A percentile compares a stretch with the other conserved stretches of the same genome.
Evolutionary conservation across 2,888 invertebrate genomes (phyloP).

Genomic region (Myopa testacea): DNA sequence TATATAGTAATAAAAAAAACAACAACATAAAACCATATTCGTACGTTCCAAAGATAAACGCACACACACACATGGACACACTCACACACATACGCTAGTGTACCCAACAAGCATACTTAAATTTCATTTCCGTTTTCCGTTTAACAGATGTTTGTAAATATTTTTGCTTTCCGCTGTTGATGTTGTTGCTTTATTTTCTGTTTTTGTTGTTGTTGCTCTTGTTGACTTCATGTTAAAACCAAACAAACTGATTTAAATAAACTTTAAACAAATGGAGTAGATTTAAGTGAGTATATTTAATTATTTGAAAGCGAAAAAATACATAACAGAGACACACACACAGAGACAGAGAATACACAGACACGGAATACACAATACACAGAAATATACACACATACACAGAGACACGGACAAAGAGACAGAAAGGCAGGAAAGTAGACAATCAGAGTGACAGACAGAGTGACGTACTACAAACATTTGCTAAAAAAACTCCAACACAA

Average conservation of each 20-base stretch:
- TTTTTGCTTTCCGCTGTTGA: background rate
- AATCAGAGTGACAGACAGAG: background rate
- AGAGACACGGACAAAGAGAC: background rate
- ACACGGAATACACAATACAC: background rate
- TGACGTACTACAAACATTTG: background rate
- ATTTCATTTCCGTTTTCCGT: background rate
- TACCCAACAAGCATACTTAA: background rate
- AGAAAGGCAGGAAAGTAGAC: background rate
- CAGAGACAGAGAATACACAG: background rate
- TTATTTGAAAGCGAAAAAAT: too few relatives aligned
- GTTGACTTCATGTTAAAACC: background rate
- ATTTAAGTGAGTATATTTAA: background rate
- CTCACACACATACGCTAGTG: slow-evolving; percentile 4
- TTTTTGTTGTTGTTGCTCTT: background rate
- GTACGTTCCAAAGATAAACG: background rate
- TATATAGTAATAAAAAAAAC: background rate
- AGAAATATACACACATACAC: background rate
- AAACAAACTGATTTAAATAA: background rate
- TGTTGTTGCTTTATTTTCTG: background rate
- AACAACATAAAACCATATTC: background rate
- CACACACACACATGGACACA: background rate
- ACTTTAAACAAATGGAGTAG: background rate
- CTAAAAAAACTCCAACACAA: background rate
- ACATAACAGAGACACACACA: background rate
- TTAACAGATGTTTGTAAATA: background rate